These are phyloP conservation scores for Nephrotoma guestfalica DNA, from an alignment of 2,888 invertebrate genomes.

Conservation along the genomic window DNA sequence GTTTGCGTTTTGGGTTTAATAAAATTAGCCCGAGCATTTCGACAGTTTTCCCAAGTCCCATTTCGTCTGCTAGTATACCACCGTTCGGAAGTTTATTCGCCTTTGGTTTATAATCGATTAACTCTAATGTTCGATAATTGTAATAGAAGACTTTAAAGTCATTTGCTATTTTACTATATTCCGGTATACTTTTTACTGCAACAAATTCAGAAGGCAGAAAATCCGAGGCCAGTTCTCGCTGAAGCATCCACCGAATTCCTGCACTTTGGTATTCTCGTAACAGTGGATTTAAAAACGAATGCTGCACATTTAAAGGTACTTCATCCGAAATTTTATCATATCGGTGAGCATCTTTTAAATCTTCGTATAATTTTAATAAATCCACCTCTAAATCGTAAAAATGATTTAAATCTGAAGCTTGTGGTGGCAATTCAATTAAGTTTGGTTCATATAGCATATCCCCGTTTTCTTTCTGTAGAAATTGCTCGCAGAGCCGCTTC, in stretches of 20 bases:
- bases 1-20: conserved; percentile 30
- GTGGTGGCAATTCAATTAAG: neutral
- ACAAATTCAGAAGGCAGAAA: conserved; percentile 7
- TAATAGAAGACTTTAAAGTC: conserved; percentile 20
- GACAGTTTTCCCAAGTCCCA: conserved; percentile 71
- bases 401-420: neutral
- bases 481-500: neutral
- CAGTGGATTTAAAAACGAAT: conserved; percentile 31
- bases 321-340: neutral
- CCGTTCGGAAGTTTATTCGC: conserved; percentile 36
- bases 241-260: conserved; percentile 55
- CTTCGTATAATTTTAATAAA: neutral
- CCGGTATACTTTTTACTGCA: neutral
- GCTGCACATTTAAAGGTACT: conserved; percentile 21
- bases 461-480: neutral
- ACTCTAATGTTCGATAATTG: conserved; percentile 19
- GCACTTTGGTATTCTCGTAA: conserved; percentile 48
- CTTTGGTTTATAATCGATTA: conserved; percentile 21
- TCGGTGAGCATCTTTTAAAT: neutral
- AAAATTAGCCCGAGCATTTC: conserved; percentile 55
- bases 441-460: neutral
- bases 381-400: neutral
- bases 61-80: conserved; percentile 66
- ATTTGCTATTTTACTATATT: conserved; percentile 14
- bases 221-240: conserved; percentile 33